Conservation (phyloP, 2,888 invertebrate genomes). For the Synanthedon formicaeformis region DNA sequence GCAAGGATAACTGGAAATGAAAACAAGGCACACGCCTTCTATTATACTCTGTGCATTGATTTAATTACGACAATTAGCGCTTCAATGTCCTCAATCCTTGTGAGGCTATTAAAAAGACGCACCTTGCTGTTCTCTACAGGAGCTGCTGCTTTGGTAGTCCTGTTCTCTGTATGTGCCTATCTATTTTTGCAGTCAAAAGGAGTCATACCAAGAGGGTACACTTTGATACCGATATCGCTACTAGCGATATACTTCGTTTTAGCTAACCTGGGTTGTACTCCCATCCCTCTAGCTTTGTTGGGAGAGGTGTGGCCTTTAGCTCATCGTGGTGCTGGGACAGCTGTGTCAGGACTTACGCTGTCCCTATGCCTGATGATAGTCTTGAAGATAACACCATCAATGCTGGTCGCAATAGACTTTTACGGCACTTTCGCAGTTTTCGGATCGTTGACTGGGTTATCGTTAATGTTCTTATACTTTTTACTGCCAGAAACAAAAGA, state of each 20-base stretch:
- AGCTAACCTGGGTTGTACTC: conserved; percentile 40
- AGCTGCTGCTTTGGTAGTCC: conserved; percentile 19
- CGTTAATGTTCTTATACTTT: conserved; percentile 18
- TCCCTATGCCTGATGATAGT: conserved; percentile 23
- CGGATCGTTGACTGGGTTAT: conserved; percentile 17
- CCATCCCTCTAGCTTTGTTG: conserved; percentile 36
- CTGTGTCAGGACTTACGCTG: conserved; percentile 22
- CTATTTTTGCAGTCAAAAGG: conserved; percentile 21
- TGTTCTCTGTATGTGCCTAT: conserved; percentile 24
- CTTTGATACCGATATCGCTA: conserved; percentile 26
- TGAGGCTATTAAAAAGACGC: conserved; percentile 32
- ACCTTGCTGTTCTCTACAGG: conserved; percentile 35
- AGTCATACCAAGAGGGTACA: conserved; percentile 17
- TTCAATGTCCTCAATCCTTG: conserved; percentile 27
- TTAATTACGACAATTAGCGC: conserved; percentile 30
- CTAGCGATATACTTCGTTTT: conserved; percentile 34
- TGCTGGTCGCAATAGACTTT: conserved; percentile 25
- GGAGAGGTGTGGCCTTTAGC: conserved; percentile 45
- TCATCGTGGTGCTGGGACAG: conserved; percentile 32
- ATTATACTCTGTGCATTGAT: conserved; percentile 34
- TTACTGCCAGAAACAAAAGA: conserved; percentile 31
- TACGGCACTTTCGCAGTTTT: conserved; percentile 40
- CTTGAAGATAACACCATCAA: conserved; percentile 29
- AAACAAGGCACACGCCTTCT: conserved; percentile 23
- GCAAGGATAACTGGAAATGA: conserved; percentile 27